Conservation (phyloP, 2,888 invertebrate species). For the Rotaria sp. region DNA sequence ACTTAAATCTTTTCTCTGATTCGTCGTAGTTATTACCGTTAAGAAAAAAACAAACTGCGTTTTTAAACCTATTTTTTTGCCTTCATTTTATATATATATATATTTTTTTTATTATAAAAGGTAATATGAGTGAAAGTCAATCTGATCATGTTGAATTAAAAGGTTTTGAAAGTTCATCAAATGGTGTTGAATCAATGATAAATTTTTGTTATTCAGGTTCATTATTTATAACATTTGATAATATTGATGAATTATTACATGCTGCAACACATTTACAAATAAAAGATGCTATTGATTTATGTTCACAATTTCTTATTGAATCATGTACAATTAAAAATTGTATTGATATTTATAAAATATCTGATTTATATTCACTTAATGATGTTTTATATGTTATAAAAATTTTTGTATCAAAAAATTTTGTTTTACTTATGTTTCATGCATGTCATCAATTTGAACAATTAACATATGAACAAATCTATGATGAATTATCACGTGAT, state of each 20-base stretch:
- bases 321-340: constrained; percentile 23
- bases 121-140: constrained; percentile 13
- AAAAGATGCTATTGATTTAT: neutral
- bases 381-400: neutral
- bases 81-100: too few relatives aligned
- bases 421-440: neutral
- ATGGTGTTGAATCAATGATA: constrained; percentile 7
- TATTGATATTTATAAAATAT: constrained; percentile 14
- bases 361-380: neutral
- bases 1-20: too few relatives aligned
- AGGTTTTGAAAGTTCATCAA: neutral
- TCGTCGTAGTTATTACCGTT: too few relatives aligned
- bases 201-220: neutral
- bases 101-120: neutral
- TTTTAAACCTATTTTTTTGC: too few relatives aligned
- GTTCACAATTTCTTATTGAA: constrained; percentile 3
- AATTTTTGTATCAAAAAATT: neutral
- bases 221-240: neutral
- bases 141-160: constrained; percentile 25
- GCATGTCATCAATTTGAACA: constrained; percentile 11
- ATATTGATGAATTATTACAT: constrained; percentile 23
- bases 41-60: too few relatives aligned
- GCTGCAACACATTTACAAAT: constrained; percentile 30
- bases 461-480: neutral
- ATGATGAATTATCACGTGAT: neutral